Evolutionary conservation across 2,797 vertebrate genomes (phyloP).

Genomic region (Chelidonichthys spinosus): DNA sequence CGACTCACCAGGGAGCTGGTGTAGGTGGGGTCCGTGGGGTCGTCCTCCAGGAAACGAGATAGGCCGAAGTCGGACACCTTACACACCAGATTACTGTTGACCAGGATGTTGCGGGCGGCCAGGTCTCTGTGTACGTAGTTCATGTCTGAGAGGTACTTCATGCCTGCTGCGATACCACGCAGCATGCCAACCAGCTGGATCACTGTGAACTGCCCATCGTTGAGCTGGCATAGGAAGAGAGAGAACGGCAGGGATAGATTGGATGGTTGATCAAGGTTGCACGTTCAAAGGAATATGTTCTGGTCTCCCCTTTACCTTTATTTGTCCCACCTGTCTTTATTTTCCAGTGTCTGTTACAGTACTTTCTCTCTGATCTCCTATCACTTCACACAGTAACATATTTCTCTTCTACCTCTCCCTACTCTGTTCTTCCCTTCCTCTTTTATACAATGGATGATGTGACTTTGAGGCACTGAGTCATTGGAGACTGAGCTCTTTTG

Average conservation of each 20-base stretch:
- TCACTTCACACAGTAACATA: constrained; percentile 15
- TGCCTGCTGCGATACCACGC: constrained; percentile 95
- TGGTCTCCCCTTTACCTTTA: constrained; percentile 14
- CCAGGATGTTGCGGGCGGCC: constrained; percentile 97
- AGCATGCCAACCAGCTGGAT: constrained; percentile 99
- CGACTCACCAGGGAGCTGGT: constrained; percentile 95
- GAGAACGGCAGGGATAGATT: constrained; percentile 40
- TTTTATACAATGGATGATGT: constrained; percentile 62
- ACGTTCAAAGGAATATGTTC: constrained; percentile 31
- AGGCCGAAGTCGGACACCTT: constrained; percentile 98
- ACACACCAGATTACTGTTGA: constrained; percentile 99
- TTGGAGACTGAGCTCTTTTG: constrained; percentile 63
- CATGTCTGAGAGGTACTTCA: constrained; percentile 99
- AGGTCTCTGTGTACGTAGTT: constrained; percentile 98
- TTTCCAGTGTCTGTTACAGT: constrained; percentile 12
- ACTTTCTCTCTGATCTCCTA: constrained; percentile 15
- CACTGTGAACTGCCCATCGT: constrained; percentile 98
- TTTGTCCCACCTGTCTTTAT: constrained; percentile 3
- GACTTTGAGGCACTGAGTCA: constrained; percentile 68
- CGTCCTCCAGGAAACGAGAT: constrained; percentile 96
- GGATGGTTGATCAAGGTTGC: constrained; percentile 39
- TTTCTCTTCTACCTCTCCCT: constrained; percentile 14
- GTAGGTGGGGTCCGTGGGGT: constrained; percentile 95
- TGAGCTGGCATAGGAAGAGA: constrained; percentile 84
- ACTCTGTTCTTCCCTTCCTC: background rate